Percentiles rank a stretch among this genome's conserved stretches.
phyloP scores from a whole-genome alignment of 2,113 vertebrate species.

The Lepisosteus oculatus region DNA sequence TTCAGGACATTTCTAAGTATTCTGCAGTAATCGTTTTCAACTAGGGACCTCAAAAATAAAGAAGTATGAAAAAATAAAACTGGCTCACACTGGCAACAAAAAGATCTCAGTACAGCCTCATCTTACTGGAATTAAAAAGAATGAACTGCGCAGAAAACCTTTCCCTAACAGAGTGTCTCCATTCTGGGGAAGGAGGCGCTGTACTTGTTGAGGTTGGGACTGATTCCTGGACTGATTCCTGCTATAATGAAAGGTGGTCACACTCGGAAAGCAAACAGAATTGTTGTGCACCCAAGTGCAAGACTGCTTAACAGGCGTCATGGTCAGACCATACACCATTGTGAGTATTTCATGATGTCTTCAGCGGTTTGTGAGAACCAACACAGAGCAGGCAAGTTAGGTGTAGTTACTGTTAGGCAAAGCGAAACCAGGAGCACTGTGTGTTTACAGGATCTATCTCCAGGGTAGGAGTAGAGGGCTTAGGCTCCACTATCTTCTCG shows the following conservation, averaged over 20 bases:
- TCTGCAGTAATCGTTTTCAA: too few species aligned
- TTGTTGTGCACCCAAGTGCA: too few species aligned
- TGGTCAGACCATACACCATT: conserved; percentile 42
- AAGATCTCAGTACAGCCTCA: too few species aligned
- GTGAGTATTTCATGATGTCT: conserved; percentile 42
- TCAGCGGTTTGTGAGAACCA: conserved; percentile 22
- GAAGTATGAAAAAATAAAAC: too few species aligned
- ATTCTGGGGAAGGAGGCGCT: not conserved
- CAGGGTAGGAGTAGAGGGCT: conserved; percentile 25
- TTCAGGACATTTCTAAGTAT: conserved; percentile 34
- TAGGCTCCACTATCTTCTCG: conserved; percentile 39
- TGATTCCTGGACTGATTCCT: not conserved
- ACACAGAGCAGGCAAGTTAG: conserved; percentile 20
- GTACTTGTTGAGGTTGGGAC: not conserved
- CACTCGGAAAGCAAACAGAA: conserved; percentile 26
- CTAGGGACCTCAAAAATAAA: too few species aligned
- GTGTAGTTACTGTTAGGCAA: conserved; percentile 1
- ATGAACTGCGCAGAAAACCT: too few species aligned
- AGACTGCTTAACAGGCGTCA: conserved; percentile 13
- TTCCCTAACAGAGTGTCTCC: not conserved
- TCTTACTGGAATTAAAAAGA: too few species aligned
- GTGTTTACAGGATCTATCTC: conserved; percentile 49
- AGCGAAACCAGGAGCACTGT: not conserved
- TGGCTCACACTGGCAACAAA: too few species aligned
- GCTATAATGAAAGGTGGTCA: not conserved